Conservation (phyloP, 2,113 vertebrate genomes). For the Motacilla alba region DNA sequence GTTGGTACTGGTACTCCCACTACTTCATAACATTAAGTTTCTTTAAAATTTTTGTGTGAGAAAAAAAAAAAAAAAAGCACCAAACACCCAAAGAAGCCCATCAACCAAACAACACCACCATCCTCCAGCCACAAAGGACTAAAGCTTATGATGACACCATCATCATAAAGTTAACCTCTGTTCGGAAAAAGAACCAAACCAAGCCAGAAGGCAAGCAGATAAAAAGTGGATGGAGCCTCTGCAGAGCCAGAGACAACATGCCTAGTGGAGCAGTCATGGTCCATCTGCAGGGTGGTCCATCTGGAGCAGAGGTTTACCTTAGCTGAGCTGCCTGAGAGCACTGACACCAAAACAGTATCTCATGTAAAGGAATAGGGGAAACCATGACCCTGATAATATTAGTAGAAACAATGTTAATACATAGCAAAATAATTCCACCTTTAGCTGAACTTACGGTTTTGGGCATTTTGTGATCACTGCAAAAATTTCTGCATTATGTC, state of each 20-base stretch:
- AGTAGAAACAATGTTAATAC: background rate
- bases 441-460: background rate
- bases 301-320: fast-evolving
- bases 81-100: background rate
- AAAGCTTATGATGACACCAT: background rate
- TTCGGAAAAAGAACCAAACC: background rate
- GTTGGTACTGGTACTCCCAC: too few relatives aligned
- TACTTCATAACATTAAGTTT: background rate
- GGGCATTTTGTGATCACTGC: too few relatives aligned
- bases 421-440: background rate
- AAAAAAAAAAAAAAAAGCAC: background rate
- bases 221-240: fast-evolving
- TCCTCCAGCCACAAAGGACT: fast-evolving
- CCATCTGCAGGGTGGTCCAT: too few relatives aligned
- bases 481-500: background rate
- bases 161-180: background rate
- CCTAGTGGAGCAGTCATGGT: fast-evolving
- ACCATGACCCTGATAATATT: fast-evolving
- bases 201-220: background rate
- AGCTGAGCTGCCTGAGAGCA: fast-evolving
- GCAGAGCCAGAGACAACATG: fast-evolving
- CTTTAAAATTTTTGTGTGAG: background rate
- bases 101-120: background rate
- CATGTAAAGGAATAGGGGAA: too few relatives aligned
- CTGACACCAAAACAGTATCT: too few relatives aligned